Percentiles rank a stretch among this genome's conserved stretches.
phyloP scores from a whole-genome alignment of 2,888 invertebrate species.

The Nomada ferruginata region DNA sequence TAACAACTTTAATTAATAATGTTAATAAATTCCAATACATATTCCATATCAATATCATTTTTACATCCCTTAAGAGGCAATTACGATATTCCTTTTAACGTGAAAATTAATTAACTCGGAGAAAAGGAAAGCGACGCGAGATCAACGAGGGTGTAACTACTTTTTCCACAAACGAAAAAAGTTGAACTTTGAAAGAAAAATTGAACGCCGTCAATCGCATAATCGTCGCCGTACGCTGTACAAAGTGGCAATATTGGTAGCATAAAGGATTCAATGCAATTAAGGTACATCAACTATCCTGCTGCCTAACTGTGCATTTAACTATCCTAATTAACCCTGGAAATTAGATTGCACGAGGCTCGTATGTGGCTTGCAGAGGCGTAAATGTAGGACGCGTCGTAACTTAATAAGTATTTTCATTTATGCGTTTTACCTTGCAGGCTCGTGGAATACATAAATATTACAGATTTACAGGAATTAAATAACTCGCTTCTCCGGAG shows the following conservation, averaged over 20 bases:
- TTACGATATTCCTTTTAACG: too few species aligned
- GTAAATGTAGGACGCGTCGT: constrained; percentile 18
- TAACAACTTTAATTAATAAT: too few species aligned
- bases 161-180: too few species aligned
- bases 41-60: too few species aligned
- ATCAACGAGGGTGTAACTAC: too few species aligned
- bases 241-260: constrained; percentile 13
- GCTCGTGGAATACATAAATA: background rate
- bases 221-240: background rate
- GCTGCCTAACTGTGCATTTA: constrained; percentile 32
- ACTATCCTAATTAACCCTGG: constrained; percentile 40
- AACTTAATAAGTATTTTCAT: constrained; percentile 4
- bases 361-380: background rate
- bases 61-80: too few species aligned
- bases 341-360: constrained; percentile 39
- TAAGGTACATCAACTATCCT: constrained; percentile 38
- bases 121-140: too few species aligned
- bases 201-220: background rate
- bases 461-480: background rate
- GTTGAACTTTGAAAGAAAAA: background rate
- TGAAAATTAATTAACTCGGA: too few species aligned
- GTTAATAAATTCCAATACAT: too few species aligned
- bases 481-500: background rate
- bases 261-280: constrained; percentile 28
- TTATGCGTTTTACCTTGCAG: constrained; percentile 9